Evolutionary conservation across 2,888 invertebrate species (phyloP).

Genomic region (Rhagium mordax): DNA sequence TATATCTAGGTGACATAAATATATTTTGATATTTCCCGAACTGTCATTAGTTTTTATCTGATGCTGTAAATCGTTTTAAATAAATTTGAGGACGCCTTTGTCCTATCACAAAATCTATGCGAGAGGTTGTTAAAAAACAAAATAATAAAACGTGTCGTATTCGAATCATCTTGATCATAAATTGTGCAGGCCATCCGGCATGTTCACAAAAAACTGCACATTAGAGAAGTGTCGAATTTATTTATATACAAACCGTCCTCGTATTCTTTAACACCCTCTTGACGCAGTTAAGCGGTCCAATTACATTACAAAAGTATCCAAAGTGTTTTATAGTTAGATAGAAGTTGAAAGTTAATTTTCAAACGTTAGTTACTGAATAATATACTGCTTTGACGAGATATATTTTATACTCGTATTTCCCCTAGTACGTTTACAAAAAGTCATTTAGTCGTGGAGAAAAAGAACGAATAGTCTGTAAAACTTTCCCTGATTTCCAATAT

Average conservation of each 20-base stretch:
- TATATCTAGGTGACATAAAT: not conserved
- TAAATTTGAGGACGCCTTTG: not conserved
- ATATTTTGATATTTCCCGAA: not conserved
- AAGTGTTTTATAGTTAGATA: not conserved
- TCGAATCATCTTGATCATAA: not conserved
- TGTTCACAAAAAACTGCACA: too few species aligned
- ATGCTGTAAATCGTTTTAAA: not conserved
- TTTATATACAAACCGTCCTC: too few species aligned
- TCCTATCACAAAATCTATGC: not conserved
- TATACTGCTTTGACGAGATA: not conserved
- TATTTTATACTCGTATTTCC: not conserved
- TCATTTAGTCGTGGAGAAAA: not conserved
- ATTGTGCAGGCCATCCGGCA: too few species aligned
- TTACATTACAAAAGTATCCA: not conserved
- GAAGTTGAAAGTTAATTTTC: not conserved
- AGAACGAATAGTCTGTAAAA: not conserved
- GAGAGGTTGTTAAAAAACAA: not conserved
- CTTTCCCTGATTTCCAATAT: not conserved
- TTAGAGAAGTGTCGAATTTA: too few species aligned
- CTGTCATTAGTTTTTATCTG: not conserved
- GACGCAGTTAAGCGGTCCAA: too few species aligned
- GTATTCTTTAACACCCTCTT: too few species aligned
- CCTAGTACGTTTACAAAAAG: not conserved
- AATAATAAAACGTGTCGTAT: not conserved
- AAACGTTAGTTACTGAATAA: not conserved